phyloP scores from a whole-genome alignment of 2,113 vertebrate genomes.

The Corydoras sp. region DNA sequence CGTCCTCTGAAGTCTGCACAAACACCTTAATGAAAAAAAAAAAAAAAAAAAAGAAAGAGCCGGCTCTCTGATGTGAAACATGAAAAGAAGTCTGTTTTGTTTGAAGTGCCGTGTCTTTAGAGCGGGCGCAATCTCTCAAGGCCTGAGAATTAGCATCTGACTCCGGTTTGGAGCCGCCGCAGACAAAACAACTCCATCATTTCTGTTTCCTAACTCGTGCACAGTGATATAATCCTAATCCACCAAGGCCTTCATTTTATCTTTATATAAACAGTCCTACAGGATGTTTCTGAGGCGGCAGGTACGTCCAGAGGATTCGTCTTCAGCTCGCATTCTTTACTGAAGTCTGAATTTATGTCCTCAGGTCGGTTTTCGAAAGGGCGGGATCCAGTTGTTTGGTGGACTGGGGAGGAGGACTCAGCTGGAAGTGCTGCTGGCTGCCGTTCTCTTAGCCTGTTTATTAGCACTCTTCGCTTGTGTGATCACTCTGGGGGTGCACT shows the following conservation, averaged over 20 bases:
- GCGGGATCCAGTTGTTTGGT: constrained; percentile 60
- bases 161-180: too few species aligned
- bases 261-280: not conserved
- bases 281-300: not conserved
- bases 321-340: not conserved
- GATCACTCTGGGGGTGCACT: constrained; percentile 74
- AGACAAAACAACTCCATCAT: not conserved
- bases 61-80: not conserved
- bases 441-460: constrained; percentile 68
- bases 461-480: constrained; percentile 75
- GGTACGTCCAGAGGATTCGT: not conserved
- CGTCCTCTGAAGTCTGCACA: not conserved
- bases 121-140: not conserved
- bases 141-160: too few species aligned
- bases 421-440: constrained; percentile 76
- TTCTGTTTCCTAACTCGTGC: not conserved
- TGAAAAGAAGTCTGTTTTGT: not conserved
- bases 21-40: not conserved
- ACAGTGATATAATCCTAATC: not conserved
- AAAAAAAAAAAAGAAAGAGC: too few species aligned
- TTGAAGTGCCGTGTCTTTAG: not conserved
- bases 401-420: constrained; percentile 70
- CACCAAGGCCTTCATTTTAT: not conserved
- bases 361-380: constrained; percentile 87
- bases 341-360: constrained; percentile 2